Percentiles rank a stretch among this genome's conserved stretches.
Conservation (phyloP, 2,113 vertebrate genomes). For the Nyctereutes procyonoides region DNA sequence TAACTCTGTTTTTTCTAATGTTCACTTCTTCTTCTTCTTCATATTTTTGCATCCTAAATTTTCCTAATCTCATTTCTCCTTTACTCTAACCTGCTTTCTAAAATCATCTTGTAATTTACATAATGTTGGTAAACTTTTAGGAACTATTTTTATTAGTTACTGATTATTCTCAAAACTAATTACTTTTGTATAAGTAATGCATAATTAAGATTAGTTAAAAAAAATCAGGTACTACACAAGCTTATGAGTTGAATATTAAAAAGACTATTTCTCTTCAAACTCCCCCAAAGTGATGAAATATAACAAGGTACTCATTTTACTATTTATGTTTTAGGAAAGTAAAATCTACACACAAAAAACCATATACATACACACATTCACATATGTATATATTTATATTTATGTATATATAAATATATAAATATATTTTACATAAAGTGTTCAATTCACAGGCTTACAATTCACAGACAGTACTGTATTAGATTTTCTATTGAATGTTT, state of each 20-base stretch:
- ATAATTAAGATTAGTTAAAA: neutral
- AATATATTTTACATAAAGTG: neutral
- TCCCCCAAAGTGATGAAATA: neutral
- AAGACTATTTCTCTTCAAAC: neutral
- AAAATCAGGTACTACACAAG: neutral
- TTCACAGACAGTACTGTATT: neutral
- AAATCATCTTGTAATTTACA: neutral
- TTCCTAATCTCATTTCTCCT: neutral
- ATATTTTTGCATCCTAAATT: neutral
- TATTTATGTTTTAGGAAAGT: neutral
- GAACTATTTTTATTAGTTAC: neutral
- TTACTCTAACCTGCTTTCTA: neutral
- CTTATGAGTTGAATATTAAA: neutral
- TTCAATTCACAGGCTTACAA: neutral
- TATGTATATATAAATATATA: neutral
- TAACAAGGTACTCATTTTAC: neutral
- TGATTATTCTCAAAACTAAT: neutral
- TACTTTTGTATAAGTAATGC: neutral
- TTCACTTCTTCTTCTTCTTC: neutral
- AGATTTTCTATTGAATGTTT: neutral
- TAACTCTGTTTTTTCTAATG: neutral
- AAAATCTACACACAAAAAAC: neutral
- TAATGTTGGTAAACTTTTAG: neutral
- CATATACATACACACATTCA: neutral
- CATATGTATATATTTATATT: neutral